These are phyloP conservation scores for Ceratina australensis DNA, from an alignment of 1,140 invertebrate species.

Conservation along the genomic window DNA sequence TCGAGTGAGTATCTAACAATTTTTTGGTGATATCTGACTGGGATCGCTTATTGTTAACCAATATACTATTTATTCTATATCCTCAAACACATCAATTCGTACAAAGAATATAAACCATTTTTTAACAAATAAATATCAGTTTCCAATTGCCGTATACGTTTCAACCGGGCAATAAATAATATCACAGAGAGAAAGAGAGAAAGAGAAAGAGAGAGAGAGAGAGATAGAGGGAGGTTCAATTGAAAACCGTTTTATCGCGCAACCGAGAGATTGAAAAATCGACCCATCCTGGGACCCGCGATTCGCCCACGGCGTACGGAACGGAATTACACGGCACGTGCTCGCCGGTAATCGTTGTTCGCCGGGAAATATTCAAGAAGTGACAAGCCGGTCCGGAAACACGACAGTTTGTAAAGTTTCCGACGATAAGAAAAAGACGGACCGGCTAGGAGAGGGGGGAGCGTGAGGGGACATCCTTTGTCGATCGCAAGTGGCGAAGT, in stretches of 20 bases:
- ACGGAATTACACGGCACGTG: slow-evolving; percentile 21
- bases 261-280: background rate
- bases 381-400: slow-evolving; percentile 39
- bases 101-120: background rate
- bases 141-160: no score
- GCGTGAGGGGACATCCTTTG: slow-evolving; percentile 5
- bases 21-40: no score
- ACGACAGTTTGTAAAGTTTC: slow-evolving; percentile 46
- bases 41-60: background rate
- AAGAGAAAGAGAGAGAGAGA: no score
- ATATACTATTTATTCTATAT: background rate
- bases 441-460: no score
- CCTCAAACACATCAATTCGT: background rate
- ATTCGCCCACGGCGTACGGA: background rate
- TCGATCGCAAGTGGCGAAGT: slow-evolving; percentile 51
- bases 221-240: no score
- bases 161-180: no score
- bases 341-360: slow-evolving; percentile 32
- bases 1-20: no score
- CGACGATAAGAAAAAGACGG: slow-evolving; percentile 14
- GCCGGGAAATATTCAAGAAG: slow-evolving; percentile 54
- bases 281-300: background rate
- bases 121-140: no score
- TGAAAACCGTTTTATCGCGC: background rate
- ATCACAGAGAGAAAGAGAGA: no score